Base-by-base conservation (phyloP, 2,113 vertebrate genomes). In the Barbus barbus region DNA sequence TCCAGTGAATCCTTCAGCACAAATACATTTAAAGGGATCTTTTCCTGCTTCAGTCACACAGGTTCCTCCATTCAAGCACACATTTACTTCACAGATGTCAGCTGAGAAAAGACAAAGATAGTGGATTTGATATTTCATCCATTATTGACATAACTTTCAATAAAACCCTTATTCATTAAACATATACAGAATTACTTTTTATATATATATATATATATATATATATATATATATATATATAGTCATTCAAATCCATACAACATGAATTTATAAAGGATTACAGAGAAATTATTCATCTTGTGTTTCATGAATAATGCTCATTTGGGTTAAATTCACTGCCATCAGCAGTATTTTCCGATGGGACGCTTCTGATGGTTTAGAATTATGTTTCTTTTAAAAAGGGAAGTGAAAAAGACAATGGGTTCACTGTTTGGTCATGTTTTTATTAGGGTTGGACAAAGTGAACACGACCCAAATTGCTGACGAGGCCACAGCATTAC, bases 51-150 rank as follows among this genome's bases (percentile, higher is more conserved):
- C 89, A 0, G 90, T 91, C 87, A 98, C 89, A 88, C 97, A 99
- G n/a, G 97, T 98, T 8, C 96, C 97, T 67, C 97, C 97, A 3
- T 98, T 97, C 84, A 90, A 89, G 91, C 98, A 99, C 69, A 92
- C 51, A 60, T 96, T 96, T 48, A 95, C 93, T 0, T 96, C 87
- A 20, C 98, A 98, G 90, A 92, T 91, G 73, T 97, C 96, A 88
- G 94, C 98, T 99, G 90, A 81, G 88, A 31, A 85, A 61, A 63
- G 44, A 80, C 20, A 84, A 77, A 24, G 7, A 65, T 24, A 63
- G 72, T 5, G 44, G n/a, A 44, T 74, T 74, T 85, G 28, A 73
- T 56, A 14, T 77, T 24, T 38, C 22, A 77, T 56, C 1, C 2
- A 36, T 20, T 79, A 26, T 78, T 36, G n/a, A 33, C 7, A 33